These are phyloP conservation scores for Parasteatoda lunata DNA, from an alignment of 2,888 invertebrate genomes.

Conservation along the genomic window DNA sequence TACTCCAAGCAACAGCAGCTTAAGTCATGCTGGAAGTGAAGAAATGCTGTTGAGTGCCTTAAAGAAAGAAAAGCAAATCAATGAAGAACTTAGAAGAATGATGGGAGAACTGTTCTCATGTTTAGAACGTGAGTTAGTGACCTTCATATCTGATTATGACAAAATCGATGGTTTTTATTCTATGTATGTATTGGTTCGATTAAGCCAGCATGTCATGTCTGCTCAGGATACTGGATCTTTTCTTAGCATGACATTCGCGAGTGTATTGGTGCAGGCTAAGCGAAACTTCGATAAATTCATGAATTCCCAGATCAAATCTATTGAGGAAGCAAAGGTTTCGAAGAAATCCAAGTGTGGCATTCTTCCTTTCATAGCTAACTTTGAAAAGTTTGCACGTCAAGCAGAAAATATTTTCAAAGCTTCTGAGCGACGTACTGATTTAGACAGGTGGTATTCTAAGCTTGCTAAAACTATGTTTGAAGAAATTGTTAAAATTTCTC, in stretches of 20 bases:
- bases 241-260: slow-evolving; percentile 89
- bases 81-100: slow-evolving; percentile 76
- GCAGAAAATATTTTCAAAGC: slow-evolving; percentile 91
- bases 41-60: slow-evolving; percentile 66
- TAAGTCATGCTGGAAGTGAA: slow-evolving; percentile 67
- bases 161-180: slow-evolving; percentile 92
- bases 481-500: slow-evolving; percentile 84
- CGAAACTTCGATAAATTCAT: slow-evolving; percentile 93
- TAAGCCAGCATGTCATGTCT: slow-evolving; percentile 94
- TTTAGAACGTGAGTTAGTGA: slow-evolving; percentile 88
- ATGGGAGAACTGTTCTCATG: slow-evolving; percentile 92
- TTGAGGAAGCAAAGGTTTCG: slow-evolving; percentile 84
- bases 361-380: slow-evolving; percentile 89
- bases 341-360: slow-evolving; percentile 90
- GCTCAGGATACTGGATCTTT: slow-evolving; percentile 90
- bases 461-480: slow-evolving; percentile 89
- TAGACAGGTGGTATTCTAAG: slow-evolving; percentile 92
- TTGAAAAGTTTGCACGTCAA: slow-evolving; percentile 90
- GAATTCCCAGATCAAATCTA: slow-evolving; percentile 75
- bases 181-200: slow-evolving; percentile 91
- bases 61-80: slow-evolving; percentile 68
- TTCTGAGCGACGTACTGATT: slow-evolving; percentile 89
- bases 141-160: slow-evolving; percentile 89
- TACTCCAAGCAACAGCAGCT: slow-evolving; percentile 49
- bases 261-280: slow-evolving; percentile 89